Base-by-base conservation (phyloP, 2,888 invertebrate species). In the Ligdia adustata region DNA sequence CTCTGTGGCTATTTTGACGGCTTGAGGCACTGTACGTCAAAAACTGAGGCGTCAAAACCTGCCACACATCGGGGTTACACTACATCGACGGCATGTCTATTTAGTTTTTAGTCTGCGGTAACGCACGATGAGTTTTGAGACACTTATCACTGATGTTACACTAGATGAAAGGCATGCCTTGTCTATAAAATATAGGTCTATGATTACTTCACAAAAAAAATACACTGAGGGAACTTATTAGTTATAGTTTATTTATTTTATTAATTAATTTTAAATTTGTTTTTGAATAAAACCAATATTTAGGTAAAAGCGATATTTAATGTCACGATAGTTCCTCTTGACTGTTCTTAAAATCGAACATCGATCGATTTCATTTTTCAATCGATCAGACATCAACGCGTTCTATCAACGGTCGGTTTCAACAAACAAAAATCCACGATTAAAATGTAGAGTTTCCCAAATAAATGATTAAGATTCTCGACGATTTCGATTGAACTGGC, bases 1-100 rank as follows among this genome's bases (percentile, higher is more conserved):
- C 62, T 88, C 89, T 66, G 87, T 74, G 72, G 86, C 87, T 88
- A 90, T 89, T 73, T 90, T 89, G 90, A 72, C 83, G 80, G 79
- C 76, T 75, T 71, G 41, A 9, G 31, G 43, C 51, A 50, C 58
- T 13, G 14, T 38, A 16, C 26, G 15, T 22, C 39, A 37, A 39
- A 49, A 49, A 50, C 15, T 24, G 9, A 15, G 35, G 35, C 35
- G 35, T 18, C 29, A 29, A 35, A 18, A 40, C 24, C 15, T 14
- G 41, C 42, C 47, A 34, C 46, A 33, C 29, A 22, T 15, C 11
- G 32, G 33, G 11, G 38, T 14, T 26, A 16, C 40, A 34, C 45
- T 46, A 40, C 34, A 32, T 27, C 26, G 22, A 35, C 27, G 26
- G 16, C 47, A 48, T 38, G 31, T 42, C 47, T 48, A 16, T 4